These are phyloP conservation scores for Pristionchus japonicus DNA, from an alignment of 2,888 invertebrate species.

Conservation along the genomic window DNA sequence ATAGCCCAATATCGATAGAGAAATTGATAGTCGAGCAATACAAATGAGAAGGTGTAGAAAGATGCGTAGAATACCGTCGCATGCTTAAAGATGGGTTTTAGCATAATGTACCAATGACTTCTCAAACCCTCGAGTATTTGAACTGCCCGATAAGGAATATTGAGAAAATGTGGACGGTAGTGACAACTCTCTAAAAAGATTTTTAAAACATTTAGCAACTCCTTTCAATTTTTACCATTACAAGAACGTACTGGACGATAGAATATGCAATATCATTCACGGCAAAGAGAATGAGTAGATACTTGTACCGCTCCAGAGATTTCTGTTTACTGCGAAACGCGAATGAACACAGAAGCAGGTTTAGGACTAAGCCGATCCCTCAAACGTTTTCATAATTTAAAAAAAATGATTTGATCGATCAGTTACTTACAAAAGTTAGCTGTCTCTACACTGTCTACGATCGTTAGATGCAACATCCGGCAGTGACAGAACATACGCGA, in stretches of 20 bases:
- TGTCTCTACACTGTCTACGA: neutral
- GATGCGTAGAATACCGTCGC: neutral
- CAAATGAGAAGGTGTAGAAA: neutral
- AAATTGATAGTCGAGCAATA: neutral
- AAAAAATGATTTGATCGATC: too few species aligned
- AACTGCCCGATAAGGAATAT: neutral
- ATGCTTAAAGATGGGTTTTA: neutral
- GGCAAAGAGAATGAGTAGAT: neutral
- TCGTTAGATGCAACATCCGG: neutral
- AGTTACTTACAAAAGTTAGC: neutral
- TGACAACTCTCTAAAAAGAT: neutral
- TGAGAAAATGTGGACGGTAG: neutral
- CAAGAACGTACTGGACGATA: neutral
- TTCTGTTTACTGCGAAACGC: neutral
- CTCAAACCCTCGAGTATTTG: neutral
- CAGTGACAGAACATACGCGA: neutral
- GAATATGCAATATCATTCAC: neutral
- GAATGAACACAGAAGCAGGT: neutral
- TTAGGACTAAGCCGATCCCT: neutral
- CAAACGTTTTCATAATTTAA: neutral
- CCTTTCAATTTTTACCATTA: neutral
- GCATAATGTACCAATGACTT: neutral
- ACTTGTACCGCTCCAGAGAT: neutral
- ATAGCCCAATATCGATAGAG: neutral
- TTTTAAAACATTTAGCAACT: neutral